Conservation (phyloP, 2,113 vertebrate genomes). For the Mandrillus leucophaeus region DNA sequence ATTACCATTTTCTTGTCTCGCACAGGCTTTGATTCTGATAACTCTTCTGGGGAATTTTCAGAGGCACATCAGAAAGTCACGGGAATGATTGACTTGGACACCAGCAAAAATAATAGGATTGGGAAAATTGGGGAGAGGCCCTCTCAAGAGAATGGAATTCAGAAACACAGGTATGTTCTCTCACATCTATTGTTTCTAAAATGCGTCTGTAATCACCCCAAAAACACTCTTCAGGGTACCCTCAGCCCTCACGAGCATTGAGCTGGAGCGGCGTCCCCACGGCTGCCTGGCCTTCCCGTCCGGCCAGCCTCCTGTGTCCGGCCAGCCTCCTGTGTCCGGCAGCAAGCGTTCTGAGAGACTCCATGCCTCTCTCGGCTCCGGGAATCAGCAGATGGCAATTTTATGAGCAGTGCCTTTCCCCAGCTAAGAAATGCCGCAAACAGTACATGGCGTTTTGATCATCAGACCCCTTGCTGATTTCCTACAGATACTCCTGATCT, state of each 20-base stretch:
- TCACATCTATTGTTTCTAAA: rapidly evolving
- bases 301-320: rapidly evolving
- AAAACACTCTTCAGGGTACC: rapidly evolving
- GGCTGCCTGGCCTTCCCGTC: background rate
- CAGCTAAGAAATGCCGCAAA: rapidly evolving
- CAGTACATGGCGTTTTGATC: too few species aligned
- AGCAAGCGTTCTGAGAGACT: background rate
- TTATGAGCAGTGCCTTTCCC: background rate
- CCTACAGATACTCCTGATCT: background rate
- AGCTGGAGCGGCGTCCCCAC: rapidly evolving
- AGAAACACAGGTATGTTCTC: conserved; percentile 89
- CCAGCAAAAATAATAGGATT: conserved; percentile 76
- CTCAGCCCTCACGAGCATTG: background rate
- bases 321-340: background rate
- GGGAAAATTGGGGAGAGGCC: conserved; percentile 87
- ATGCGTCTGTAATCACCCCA: background rate
- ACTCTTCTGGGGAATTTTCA: conserved; percentile 93
- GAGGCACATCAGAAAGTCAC: conserved; percentile 90
- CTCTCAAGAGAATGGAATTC: conserved; percentile 94
- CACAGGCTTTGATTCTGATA: conserved; percentile 96
- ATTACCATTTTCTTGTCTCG: background rate
- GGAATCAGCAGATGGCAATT: rapidly evolving
- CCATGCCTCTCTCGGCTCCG: background rate
- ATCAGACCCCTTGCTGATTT: too few species aligned
- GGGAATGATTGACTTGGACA: conserved; percentile 83